phyloP scores from a whole-genome alignment of 2,888 invertebrate genomes.

The Mesorhabditis spiculigera region DNA sequence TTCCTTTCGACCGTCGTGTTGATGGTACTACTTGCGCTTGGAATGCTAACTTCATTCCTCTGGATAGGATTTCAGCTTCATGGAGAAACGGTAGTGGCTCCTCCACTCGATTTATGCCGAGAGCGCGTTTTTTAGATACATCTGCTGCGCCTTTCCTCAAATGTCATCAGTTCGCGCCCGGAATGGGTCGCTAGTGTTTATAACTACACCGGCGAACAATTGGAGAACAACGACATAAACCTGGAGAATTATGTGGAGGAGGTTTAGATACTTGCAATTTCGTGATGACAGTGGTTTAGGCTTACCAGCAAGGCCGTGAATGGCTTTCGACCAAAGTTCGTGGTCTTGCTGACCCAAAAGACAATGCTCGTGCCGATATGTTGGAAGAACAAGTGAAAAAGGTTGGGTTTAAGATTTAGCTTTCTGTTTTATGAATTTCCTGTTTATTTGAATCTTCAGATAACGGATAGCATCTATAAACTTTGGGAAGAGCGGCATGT shows the following conservation, averaged over 20 bases:
- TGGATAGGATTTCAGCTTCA: slow-evolving; percentile 54
- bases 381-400: slow-evolving; percentile 55
- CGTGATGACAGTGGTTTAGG: slow-evolving; percentile 22
- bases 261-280: slow-evolving; percentile 16
- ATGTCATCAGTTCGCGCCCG: slow-evolving; percentile 48
- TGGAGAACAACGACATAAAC: slow-evolving; percentile 50
- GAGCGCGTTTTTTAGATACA: slow-evolving; percentile 31
- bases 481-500: no score
- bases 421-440: neutral
- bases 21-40: slow-evolving; percentile 47
- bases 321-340: slow-evolving; percentile 56
- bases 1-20: slow-evolving; percentile 54
- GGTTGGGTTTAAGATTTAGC: slow-evolving; percentile 15
- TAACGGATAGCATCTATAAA: neutral
- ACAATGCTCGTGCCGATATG: slow-evolving; percentile 52
- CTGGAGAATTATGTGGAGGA: slow-evolving; percentile 57
- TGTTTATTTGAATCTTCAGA: neutral
- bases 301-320: slow-evolving; percentile 52
- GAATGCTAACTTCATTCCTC: slow-evolving; percentile 39
- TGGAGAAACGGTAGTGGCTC: slow-evolving; percentile 36
- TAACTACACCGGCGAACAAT: slow-evolving; percentile 54
- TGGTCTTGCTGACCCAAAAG: slow-evolving; percentile 47
- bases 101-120: neutral
- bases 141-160: slow-evolving; percentile 40
- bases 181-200: slow-evolving; percentile 51